Evolutionary conservation across 2,797 vertebrate species (phyloP), one percentile per base, ranked within the genome.

Genomic region (Tachyglossus aculeatus): DNA sequence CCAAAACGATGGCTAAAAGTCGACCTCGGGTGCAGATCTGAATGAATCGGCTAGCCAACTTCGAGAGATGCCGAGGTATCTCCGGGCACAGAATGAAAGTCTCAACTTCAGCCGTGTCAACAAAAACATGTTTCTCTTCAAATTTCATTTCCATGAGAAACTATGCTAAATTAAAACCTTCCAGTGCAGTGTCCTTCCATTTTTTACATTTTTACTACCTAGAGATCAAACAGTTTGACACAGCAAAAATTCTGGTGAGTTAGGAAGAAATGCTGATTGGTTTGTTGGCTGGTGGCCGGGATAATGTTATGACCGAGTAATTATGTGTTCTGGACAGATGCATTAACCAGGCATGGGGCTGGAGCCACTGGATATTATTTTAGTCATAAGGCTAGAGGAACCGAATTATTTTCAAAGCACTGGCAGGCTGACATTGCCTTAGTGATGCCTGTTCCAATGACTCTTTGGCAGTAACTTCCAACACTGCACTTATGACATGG

Each of bases 291-390:
- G 90, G 85, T 94, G 91, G 90, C 92, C 89, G 91, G 93, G 92
- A 90, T 88, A 94, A 93, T 95, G 93, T 94, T 95, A 95, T 95
- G 94, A 94, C 93, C 94, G 31, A 91, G 92, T 95, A 95, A 95
- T 95, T 95, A 94, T 90, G 91, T 92, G 91, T 88, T 93, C 91
- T 92, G 95, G 95, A 96, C 95, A 96, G 95, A 95, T 95, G 94
- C 88, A 96, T 95, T 95, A 95, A 94, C 93, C 95, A 95, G 95
- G 94, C 94, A 94, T 94, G 89, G 64, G 77, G 90, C 91, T 94
- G 94, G 95, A 96, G 95, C 95, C 95, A 95, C 93, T 94, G 95
- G 92, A 93, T 95, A 95, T 95, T 95, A 94, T 94, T 95, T 93
- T 93, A 95, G 93, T 92, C 93, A 92, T 90, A 91, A 93, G 93